Evolutionary conservation across 2,797 vertebrate species (phyloP).

Genomic region (Heteromormyrus szaboi): DNA sequence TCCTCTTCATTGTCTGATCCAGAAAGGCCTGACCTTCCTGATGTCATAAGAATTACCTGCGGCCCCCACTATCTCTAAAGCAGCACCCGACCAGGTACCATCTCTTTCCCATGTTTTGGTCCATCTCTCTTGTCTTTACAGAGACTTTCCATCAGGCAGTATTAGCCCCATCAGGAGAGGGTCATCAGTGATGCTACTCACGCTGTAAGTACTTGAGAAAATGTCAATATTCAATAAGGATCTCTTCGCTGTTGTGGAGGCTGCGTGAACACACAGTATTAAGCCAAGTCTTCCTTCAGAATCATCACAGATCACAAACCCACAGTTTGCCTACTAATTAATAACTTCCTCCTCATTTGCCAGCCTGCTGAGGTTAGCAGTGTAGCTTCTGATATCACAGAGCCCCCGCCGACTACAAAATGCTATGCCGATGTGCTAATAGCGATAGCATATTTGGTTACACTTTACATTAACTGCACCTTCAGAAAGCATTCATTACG

Average conservation of each 20-base stretch:
- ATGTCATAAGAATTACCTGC: neutral
- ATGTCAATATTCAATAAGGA: neutral
- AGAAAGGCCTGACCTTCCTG: neutral
- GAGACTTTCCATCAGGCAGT: neutral
- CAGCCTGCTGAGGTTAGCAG: neutral
- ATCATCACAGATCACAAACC: neutral
- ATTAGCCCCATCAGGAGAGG: neutral
- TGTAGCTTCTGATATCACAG: neutral
- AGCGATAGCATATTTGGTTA: neutral
- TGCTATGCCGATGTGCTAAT: neutral
- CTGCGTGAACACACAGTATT: neutral
- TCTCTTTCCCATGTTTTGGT: neutral
- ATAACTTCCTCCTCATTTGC: neutral
- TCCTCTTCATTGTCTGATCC: neutral
- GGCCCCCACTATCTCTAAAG: neutral
- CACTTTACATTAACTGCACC: neutral
- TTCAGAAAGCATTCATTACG: neutral
- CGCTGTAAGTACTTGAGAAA: slow-evolving; percentile 1
- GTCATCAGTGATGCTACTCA: neutral
- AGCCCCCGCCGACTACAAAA: neutral
- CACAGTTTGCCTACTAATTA: neutral
- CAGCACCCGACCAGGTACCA: neutral
- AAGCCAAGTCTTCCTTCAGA: neutral
- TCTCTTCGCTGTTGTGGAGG: neutral
- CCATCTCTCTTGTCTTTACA: neutral